Base-by-base conservation (phyloP, 2,797 vertebrate genomes). In the Cirrhinus molitorella region DNA sequence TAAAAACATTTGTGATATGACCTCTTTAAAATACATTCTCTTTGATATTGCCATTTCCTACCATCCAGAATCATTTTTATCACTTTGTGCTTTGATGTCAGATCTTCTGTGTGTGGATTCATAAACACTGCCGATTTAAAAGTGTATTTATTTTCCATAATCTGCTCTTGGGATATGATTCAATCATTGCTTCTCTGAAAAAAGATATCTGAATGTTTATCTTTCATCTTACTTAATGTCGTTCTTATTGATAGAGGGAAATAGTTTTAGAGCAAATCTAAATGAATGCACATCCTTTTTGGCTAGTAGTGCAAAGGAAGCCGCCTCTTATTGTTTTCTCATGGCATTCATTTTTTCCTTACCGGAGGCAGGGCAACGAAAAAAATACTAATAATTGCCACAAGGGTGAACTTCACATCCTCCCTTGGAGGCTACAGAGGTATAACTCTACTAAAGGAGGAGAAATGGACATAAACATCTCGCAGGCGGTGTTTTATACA, bases 151-250 rank as follows among this genome's bases (percentile, higher is more conserved):
- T 72, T 49, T 49, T 28, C 53, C 43, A 81, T 61, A 17, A 55
- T 49, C 45, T 16, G 1, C 53, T 72, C 40, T 47, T 63, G 43
- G 40, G 55, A 13, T 40, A 25, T 23, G 53, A 80, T 59, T 71
- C 23, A 80, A 71, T 81, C 21, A 23, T 49, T 70, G 51, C 37
- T 14, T 66, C 45, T 3, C 37, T 49, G 51, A 80, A 80, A 45
- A 49, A 70, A 49, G 49, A 80, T 57, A 25, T 47, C 43, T 73
- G 40, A 19, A 19, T 63, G 25, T 81, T 73, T 81, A 72, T 37
- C 55, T 47, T 81, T n/a, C 68, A 14, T 81, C 43, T 49, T 37
- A 61, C 40, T 81, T 73, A 73, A 61, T 10, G 28, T n/a, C 28
- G 0, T 72, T 37, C 5, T 63, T 45, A 63, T n/a, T 80, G 17